Evolutionary conservation across 1,140 invertebrate species (phyloP).

Genomic region (Bombus consobrinus): DNA sequence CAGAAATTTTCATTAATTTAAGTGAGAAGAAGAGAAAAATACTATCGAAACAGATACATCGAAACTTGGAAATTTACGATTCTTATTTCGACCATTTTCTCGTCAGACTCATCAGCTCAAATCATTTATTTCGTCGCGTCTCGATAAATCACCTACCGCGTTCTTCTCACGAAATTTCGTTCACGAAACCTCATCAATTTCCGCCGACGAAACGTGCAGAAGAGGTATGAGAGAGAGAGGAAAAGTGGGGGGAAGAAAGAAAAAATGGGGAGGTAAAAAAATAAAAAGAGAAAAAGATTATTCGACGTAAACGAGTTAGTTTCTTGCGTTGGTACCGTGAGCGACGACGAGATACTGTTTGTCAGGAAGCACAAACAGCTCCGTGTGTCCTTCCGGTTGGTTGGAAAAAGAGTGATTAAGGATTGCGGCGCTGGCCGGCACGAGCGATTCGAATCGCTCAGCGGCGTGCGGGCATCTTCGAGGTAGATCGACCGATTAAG

Average conservation of each 20-base stretch:
- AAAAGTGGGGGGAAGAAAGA: background rate
- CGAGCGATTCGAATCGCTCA: background rate
- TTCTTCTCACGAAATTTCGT: conserved; percentile 14
- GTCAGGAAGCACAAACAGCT: conserved; percentile 1
- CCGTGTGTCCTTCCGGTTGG: background rate
- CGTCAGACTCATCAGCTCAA: conserved; percentile 2
- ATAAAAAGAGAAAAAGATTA: background rate
- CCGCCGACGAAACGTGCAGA: background rate
- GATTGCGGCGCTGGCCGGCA: background rate
- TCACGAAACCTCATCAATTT: conserved; percentile 31
- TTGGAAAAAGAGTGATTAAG: conserved; percentile 17
- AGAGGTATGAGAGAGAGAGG: background rate
- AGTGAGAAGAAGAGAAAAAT: background rate
- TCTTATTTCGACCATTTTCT: background rate
- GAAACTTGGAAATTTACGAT: background rate
- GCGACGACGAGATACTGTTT: background rate
- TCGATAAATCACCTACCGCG: conserved; percentile 29
- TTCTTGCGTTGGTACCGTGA: background rate
- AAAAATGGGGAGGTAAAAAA: background rate
- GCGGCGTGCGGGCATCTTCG: background rate
- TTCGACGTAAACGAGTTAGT: conserved; percentile 42
- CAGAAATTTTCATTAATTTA: background rate
- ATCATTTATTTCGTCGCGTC: conserved; percentile 30
- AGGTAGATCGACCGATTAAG: conserved; percentile 29
- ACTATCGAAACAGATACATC: background rate